Conservation (phyloP, 2,113 vertebrate species). For the Orientallactaga bullata region DNA sequence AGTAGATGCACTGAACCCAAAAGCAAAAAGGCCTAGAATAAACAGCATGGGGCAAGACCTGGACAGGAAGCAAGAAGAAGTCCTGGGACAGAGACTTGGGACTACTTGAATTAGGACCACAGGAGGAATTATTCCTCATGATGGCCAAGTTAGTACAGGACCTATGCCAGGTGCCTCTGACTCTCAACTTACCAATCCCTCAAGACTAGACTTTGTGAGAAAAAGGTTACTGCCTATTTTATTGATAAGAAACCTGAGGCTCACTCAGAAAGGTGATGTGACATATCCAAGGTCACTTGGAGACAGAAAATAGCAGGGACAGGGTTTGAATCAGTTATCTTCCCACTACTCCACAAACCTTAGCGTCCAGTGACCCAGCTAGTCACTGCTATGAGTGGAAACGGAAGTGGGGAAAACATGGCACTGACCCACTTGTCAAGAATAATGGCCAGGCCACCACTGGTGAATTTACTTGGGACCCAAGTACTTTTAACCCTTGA, state of each 20-base stretch:
- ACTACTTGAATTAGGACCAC: not conserved
- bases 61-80: slow-evolving; percentile 7
- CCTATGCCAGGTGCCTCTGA: not conserved
- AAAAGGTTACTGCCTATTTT: slow-evolving; percentile 11
- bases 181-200: not conserved
- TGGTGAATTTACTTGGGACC: not conserved
- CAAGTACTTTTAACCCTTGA: not conserved
- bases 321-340: slow-evolving; percentile 2
- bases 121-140: not conserved
- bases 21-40: not conserved
- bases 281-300: slow-evolving; percentile 20
- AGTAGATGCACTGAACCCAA: not conserved
- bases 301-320: not conserved
- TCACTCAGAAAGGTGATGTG: slow-evolving; percentile 19
- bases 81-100: not conserved
- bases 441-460: not conserved
- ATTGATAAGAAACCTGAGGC: not conserved
- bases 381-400: not conserved
- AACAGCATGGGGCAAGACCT: not conserved
- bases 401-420: not conserved
- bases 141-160: not conserved
- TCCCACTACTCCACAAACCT: not conserved
- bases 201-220: not conserved
- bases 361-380: not conserved
- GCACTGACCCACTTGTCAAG: not conserved